Percentiles rank a stretch among this genome's conserved stretches.
These are phyloP conservation scores for Leptopilina clavipes DNA, from an alignment of 1,140 invertebrate species.

Conservation along the genomic window DNA sequence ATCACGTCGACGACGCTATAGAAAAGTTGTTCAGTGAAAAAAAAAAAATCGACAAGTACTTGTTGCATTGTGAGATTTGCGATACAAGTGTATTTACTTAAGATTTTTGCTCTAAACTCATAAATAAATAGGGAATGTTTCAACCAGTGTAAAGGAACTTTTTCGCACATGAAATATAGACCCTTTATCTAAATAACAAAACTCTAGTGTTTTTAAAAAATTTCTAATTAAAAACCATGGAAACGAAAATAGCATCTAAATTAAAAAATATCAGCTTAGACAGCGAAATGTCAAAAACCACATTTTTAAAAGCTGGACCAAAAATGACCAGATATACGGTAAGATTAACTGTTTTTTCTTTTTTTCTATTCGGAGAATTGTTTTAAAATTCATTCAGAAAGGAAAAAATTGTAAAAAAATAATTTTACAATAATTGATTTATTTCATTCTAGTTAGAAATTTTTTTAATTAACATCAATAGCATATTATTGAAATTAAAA, in stretches of 20 bases:
- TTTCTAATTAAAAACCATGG: conserved; percentile 45
- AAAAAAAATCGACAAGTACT: conserved; percentile 37
- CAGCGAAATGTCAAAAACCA: conserved; percentile 53
- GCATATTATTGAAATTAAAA: too few species aligned
- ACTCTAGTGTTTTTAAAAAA: neutral
- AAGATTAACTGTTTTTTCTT: too few species aligned
- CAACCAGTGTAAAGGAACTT: neutral
- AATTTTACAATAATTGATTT: too few species aligned
- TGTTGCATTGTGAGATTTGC: conserved; percentile 45
- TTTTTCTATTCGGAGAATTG: too few species aligned
- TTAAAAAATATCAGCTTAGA: conserved; percentile 41
- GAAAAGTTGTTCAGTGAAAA: conserved; percentile 29
- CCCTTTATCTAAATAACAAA: neutral
- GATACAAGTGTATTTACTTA: conserved; percentile 33
- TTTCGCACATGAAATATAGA: neutral
- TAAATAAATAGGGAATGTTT: neutral
- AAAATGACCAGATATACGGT: conserved; percentile 66
- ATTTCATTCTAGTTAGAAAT: too few species aligned
- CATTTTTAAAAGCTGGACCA: conserved; percentile 61
- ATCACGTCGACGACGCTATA: conserved; percentile 54
- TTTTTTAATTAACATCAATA: too few species aligned
- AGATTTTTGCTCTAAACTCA: conserved; percentile 16
- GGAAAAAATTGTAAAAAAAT: too few species aligned
- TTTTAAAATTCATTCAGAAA: too few species aligned
- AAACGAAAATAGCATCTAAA: conserved; percentile 39